Conservation (phyloP, 2,888 invertebrate species). For the Melikaiella ostensackeni region DNA sequence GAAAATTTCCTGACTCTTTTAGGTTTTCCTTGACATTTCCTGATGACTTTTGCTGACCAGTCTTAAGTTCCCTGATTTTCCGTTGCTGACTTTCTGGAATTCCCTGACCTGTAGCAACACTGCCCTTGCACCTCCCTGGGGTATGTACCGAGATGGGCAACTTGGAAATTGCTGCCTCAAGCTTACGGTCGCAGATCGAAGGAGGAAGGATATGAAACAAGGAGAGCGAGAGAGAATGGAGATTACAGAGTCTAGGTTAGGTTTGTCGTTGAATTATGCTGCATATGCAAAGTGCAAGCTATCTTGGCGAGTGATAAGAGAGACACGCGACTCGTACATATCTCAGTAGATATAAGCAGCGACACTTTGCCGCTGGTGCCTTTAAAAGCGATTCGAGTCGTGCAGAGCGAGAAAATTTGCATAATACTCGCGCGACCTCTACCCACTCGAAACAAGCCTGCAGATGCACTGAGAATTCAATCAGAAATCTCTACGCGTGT, state of each 20-base stretch:
- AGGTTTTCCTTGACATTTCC: too few species aligned
- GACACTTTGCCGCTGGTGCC: constrained; percentile 66
- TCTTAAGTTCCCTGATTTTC: too few species aligned
- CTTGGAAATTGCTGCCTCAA: constrained; percentile 33
- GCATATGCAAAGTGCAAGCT: constrained; percentile 75
- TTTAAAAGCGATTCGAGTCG: constrained; percentile 48
- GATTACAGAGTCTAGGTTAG: constrained; percentile 47
- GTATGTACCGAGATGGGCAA: constrained; percentile 2
- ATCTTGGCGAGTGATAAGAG: constrained; percentile 74
- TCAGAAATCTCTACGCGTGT: constrained; percentile 10
- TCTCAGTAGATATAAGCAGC: constrained; percentile 71
- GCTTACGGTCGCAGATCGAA: constrained; percentile 27
- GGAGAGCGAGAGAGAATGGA: constrained; percentile 24
- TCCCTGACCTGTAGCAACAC: too few species aligned
- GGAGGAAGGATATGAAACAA: background rate
- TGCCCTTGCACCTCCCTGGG: background rate
- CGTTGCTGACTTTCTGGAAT: too few species aligned
- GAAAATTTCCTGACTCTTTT: too few species aligned
- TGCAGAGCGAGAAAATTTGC: constrained; percentile 46
- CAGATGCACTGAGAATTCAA: constrained; percentile 19
- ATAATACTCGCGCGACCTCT: constrained; percentile 41
- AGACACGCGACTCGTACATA: constrained; percentile 74
- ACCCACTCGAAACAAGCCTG: constrained; percentile 25
- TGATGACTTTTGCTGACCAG: too few species aligned
- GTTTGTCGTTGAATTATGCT: constrained; percentile 74